phyloP scores from a whole-genome alignment of 2,888 invertebrate genomes.

The Polydesmus complanatus region DNA sequence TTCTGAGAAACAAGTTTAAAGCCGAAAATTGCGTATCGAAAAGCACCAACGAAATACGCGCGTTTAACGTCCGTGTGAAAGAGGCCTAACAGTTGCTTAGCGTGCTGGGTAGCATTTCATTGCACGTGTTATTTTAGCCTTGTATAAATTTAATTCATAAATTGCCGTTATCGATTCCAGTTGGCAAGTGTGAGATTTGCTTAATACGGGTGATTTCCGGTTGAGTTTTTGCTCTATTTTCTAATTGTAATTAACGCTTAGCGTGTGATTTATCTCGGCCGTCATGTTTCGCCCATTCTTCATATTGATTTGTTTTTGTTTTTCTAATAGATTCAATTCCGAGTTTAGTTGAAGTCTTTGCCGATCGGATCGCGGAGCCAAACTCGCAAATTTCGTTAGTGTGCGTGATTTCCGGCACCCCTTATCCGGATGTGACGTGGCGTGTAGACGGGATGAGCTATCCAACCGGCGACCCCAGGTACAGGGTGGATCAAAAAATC shows the following conservation, averaged over 20 bases:
- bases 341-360: conserved; percentile 10
- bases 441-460: conserved; percentile 7
- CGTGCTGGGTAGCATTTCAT: too few relatives aligned
- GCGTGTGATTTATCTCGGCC: neutral
- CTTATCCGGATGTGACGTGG: conserved; percentile 11
- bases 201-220: neutral
- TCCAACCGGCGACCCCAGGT: neutral
- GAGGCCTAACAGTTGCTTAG: too few relatives aligned
- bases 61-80: too few relatives aligned
- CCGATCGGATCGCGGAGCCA: conserved; percentile 7
- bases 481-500: neutral
- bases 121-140: too few relatives aligned
- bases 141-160: too few relatives aligned
- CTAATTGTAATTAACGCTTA: neutral
- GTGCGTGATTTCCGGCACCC: conserved; percentile 13
- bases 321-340: conserved; percentile 14
- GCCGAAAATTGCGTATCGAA: too few relatives aligned
- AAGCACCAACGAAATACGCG: too few relatives aligned
- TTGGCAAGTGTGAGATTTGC: neutral
- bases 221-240: neutral
- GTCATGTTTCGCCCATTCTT: too few relatives aligned
- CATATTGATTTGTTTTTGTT: too few relatives aligned
- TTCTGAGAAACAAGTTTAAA: too few relatives aligned
- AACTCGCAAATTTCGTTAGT: conserved; percentile 5
- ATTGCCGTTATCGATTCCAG: too few relatives aligned